Base-by-base conservation (phyloP, 2,888 invertebrate genomes). In the Andrena trimmerana region DNA sequence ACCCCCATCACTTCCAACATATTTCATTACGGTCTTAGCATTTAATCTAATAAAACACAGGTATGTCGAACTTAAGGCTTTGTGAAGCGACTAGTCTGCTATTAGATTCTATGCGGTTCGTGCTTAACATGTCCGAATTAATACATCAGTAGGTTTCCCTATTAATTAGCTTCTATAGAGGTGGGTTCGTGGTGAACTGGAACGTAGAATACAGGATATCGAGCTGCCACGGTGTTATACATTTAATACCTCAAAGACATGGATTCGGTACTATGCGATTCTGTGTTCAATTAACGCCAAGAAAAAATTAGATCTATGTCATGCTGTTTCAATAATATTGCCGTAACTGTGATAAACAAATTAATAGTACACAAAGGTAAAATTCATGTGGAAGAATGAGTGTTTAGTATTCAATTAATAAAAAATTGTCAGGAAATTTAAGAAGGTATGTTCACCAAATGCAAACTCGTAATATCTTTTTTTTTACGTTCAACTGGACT, bases 111-210 rank as follows among this genome's bases (percentile, higher is more conserved):
- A 69, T 76, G 72, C 65, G 76, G 76, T 81, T 81, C 54, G 24
- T 50, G 71, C 57, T 83, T 81, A 83, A 81, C 81, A 76, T 83
- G 81, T 72, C 33, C 76, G 65, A 76, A 83, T 83, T 83, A 83
- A 83, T 83, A 81, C 83, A 66, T 81, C 75, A 72, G 81, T 76
- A 72, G 83, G 76, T 81, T 81, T 67, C 72, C 81, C 81, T 76
- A 83, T 81, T 83, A 83, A 83, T 83, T 83, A 83, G 81, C 72
- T 65, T 72, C 81, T 72, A 69, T 66, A 20, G 75, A 68, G 75
- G 59, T 72, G 52, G 67, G 65, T 57, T 76, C 76, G 83, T 36
- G 83, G 83, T 52, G 52, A 69, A 65, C 67, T 54, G 81, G 82
- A 82, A 72, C 83, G 81, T 81, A 72, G 71, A 81, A 76, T 70